phyloP scores from a whole-genome alignment of 2,888 invertebrate species.

The Synanthedon formicaeformis region DNA sequence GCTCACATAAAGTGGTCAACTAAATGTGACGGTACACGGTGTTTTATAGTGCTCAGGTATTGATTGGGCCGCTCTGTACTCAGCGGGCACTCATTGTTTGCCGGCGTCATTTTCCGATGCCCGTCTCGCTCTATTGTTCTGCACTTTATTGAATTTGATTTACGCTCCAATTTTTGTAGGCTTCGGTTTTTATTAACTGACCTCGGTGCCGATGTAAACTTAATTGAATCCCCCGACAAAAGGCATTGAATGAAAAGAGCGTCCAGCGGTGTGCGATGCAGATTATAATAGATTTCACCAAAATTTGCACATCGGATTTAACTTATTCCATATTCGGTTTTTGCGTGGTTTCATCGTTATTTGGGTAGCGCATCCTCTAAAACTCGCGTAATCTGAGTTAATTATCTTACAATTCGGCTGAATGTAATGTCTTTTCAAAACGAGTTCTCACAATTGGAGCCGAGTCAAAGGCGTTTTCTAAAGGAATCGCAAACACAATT shows the following conservation, averaged over 20 bases:
- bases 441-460: slow-evolving; percentile 56
- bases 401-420: slow-evolving; percentile 61
- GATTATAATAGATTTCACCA: slow-evolving; percentile 66
- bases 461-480: slow-evolving; percentile 57
- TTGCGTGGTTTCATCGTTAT: slow-evolving; percentile 50
- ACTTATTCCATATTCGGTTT: slow-evolving; percentile 58
- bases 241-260: slow-evolving; percentile 67
- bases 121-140: slow-evolving; percentile 46
- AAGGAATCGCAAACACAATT: slow-evolving; percentile 65
- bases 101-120: slow-evolving; percentile 44
- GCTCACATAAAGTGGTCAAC: too few species aligned
- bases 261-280: slow-evolving; percentile 65
- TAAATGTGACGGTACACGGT: too few species aligned
- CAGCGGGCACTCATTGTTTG: slow-evolving; percentile 30
- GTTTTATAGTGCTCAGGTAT: not conserved
- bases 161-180: slow-evolving; percentile 66
- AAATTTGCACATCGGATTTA: slow-evolving; percentile 60
- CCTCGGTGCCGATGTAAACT: slow-evolving; percentile 68
- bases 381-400: slow-evolving; percentile 60
- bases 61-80: not conserved
- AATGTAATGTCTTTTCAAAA: slow-evolving; percentile 60
- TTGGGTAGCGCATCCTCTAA: slow-evolving; percentile 36
- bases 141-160: slow-evolving; percentile 68
- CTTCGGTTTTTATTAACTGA: slow-evolving; percentile 69
- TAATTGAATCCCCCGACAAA: slow-evolving; percentile 69